Base-by-base conservation (phyloP, 1,140 invertebrate species). In the Aporrectodea caliginosa region DNA sequence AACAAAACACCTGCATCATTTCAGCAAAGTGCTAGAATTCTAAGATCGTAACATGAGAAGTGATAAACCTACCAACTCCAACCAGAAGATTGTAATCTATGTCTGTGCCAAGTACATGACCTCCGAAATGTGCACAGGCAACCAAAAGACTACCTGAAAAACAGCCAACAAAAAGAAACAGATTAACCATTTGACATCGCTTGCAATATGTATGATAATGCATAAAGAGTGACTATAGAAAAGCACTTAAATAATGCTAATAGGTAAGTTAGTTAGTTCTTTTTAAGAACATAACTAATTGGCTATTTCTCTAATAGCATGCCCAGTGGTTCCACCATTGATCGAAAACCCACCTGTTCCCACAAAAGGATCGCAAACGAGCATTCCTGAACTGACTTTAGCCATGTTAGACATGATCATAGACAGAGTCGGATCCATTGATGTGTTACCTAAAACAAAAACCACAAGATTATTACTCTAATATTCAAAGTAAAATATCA, bases 401-500 rank as follows among this genome's bases (percentile, higher is more conserved):
- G 93, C 95, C 87, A 98, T 93, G 90, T 98, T 99, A 0, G 94
- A 93, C 95, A 98, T 98, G 32, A 98, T 88, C 29, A 98, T 87
- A 1, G 95, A 93, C 0, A 98, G 89, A 82, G 95, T 93, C 0
- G 96, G 92, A 88, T 98, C 96, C 97, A 99, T 98, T 84, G 93
- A 95, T 0, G 97, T 99, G 85, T 98, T 98, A 2, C 84, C 87
- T 88, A 80, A 33, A 27, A 35, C 22, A 79, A 32, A 27, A 73
- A 73, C 31, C 29, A 22, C 58, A 33, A 32, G 2, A n/a, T n/a
- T n/a, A n/a, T n/a, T 76, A 76, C 16, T 35, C 6, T 16, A 69
- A 6, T 27, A 12, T 22, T 68, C n/a, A 73, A 12, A 6, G 2
- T 2, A n/a, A 27, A 16, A 72, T 33, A 34, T 2, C 12, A 30